Evolutionary conservation across 2,888 invertebrate genomes (phyloP).

Genomic region (Apamea monoglypha): DNA sequence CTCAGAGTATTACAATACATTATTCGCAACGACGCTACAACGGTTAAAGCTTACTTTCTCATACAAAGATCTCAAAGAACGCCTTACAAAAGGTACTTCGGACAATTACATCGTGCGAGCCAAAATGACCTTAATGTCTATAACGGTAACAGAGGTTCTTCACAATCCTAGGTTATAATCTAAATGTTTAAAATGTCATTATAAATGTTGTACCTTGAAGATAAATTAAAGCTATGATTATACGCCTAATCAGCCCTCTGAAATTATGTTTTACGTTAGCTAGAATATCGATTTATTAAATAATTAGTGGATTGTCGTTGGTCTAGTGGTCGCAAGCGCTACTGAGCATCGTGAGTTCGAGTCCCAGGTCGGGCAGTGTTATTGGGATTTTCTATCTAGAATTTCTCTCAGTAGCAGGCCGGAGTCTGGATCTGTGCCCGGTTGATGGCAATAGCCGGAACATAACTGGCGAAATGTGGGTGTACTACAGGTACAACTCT

Average conservation of each 20-base stretch:
- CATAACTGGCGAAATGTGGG: too few relatives aligned
- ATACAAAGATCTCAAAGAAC: slow-evolving; percentile 4
- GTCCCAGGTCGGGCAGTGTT: not conserved
- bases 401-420: not conserved
- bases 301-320: not conserved
- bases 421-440: too few relatives aligned
- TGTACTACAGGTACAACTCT: too few relatives aligned
- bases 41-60: slow-evolving; percentile 29
- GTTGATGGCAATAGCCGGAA: too few relatives aligned
- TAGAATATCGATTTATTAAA: not conserved
- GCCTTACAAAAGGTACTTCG: slow-evolving; percentile 23
- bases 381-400: not conserved
- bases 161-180: slow-evolving; percentile 44
- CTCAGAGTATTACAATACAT: slow-evolving; percentile 22
- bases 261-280: slow-evolving; percentile 13
- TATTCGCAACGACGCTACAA: not conserved
- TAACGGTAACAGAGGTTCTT: slow-evolving; percentile 42
- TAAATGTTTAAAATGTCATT: slow-evolving; percentile 50
- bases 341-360: not conserved
- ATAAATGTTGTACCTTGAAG: slow-evolving; percentile 30
- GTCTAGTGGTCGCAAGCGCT: too few relatives aligned
- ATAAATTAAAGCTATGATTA: slow-evolving; percentile 33
- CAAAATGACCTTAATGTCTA: slow-evolving; percentile 61
- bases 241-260: not conserved
- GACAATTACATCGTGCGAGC: slow-evolving; percentile 61